Percentiles rank a stretch among this genome's conserved stretches.
Evolutionary conservation across 2,797 vertebrate genomes (phyloP).

Genomic region (Neosilurus hyrtlii): DNA sequence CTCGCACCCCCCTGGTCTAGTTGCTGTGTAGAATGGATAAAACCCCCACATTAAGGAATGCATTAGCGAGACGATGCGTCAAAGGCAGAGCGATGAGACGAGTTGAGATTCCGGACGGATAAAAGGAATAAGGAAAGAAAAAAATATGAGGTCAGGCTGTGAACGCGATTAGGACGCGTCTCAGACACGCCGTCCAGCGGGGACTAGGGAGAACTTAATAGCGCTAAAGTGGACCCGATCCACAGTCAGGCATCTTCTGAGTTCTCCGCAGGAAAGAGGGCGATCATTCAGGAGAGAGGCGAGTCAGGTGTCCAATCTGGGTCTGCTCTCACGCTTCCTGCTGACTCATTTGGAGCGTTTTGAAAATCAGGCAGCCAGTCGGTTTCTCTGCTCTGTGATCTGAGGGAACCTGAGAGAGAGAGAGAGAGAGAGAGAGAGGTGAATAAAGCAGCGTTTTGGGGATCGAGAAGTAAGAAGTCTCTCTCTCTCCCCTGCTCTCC

Average conservation of each 20-base stretch:
- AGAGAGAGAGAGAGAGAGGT: conserved; percentile 13
- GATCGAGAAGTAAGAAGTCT: conserved; percentile 19
- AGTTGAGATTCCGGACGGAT: neutral
- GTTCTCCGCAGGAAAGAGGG: neutral
- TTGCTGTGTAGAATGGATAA: conserved; percentile 35
- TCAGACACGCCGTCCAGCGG: neutral
- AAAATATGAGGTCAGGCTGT: neutral
- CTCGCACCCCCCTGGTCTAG: neutral
- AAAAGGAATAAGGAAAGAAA: neutral
- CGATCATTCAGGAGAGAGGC: conserved; percentile 3
- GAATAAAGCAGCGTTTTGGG: conserved; percentile 22
- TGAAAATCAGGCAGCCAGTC: conserved; percentile 40
- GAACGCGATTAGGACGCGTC: neutral
- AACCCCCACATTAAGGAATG: conserved; percentile 24
- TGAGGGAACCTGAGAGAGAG: conserved; percentile 23
- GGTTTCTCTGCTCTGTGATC: conserved; percentile 44
- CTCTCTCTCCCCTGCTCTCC: conserved; percentile 28
- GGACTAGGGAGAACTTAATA: neutral
- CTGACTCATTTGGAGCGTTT: conserved; percentile 54
- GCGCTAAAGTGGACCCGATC: neutral
- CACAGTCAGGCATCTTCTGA: conserved; percentile 5
- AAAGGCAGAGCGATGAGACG: conserved; percentile 7
- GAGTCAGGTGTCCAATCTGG: conserved; percentile 23
- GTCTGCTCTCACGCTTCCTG: conserved; percentile 37
- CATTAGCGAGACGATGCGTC: conserved; percentile 19